Conservation (phyloP, 1,140 invertebrate species). For the Cryptotermes secundus region DNA sequence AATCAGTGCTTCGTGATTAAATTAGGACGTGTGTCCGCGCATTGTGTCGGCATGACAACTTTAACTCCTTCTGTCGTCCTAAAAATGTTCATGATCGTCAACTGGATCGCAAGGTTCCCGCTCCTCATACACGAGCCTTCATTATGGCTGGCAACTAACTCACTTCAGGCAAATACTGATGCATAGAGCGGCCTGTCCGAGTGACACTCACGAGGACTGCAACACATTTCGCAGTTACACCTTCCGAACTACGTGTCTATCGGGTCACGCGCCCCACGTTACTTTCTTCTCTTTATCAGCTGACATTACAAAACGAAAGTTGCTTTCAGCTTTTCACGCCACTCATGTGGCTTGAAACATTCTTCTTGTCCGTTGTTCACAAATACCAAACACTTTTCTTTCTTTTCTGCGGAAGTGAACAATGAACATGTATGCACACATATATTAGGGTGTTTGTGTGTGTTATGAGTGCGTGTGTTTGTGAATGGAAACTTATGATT, state of each 20-base stretch:
- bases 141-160: too few species aligned
- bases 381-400: background rate
- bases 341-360: background rate
- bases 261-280: background rate
- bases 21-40: too few species aligned
- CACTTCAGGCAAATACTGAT: too few species aligned
- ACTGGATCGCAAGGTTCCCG: too few species aligned
- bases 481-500: background rate
- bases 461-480: too few species aligned
- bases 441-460: background rate
- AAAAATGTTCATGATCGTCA: too few species aligned
- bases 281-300: background rate
- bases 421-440: background rate
- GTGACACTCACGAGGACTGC: too few species aligned
- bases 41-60: too few species aligned
- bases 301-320: constrained; percentile 7
- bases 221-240: background rate
- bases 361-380: background rate
- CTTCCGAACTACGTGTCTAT: background rate
- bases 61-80: too few species aligned
- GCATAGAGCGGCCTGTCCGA: too few species aligned
- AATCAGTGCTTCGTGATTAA: too few species aligned
- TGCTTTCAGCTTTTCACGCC: constrained; percentile 5
- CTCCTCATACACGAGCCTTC: too few species aligned
- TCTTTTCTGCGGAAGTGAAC: background rate